Evolutionary conservation across 1,140 invertebrate species (phyloP), one percentile per base, ranked within the genome.

Genomic region (Listronotus bonariensis): DNA sequence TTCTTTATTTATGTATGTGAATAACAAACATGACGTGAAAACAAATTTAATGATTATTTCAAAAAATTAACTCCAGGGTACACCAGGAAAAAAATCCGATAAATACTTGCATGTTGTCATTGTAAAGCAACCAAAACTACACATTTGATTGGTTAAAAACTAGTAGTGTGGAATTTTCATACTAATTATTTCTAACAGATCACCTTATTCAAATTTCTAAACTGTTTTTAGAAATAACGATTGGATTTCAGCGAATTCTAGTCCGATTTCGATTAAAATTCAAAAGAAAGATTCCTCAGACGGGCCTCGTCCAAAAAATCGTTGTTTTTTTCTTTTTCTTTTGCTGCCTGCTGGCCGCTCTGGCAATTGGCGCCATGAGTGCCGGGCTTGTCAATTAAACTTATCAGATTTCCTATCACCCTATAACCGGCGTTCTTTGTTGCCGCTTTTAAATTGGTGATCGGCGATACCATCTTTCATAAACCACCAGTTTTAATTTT

Each of bases 371-470:
- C 57, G 57, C 57, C 57, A 60, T 60, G 51, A 57, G 42, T 67
- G 65, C 68, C 58, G 65, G 31, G 54, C 65, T 64, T 67, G 68
- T 69, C 68, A 69, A 69, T 69, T 69, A 69, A 67, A 48, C 34
- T 69, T 69, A 69, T 69, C 65, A 69, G 68, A 69, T 69, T 57
- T 53, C 59, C 66, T 66, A 67, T 69, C 65, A 57, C 64, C 65
- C 49, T 61, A 61, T 68, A 68, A 68, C 63, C 67, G 63, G 67
- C 55, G 43, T 56, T 66, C 58, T 68, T 66, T 68, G 67, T n/a
- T 58, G 63, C 67, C 67, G 67, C 67, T 68, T 68, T 68, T 68
- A 66, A 68, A 65, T 68, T 68, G 63, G 67, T 65, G 63, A 65
- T 57, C 46, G 20, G 15, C n/a, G 55, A 58, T 58, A 58, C 55